A percentile compares a stretch with the other conserved stretches of the same genome.
phyloP scores from a whole-genome alignment of 2,797 vertebrate species.

The Platyrinchus mystaceus region DNA sequence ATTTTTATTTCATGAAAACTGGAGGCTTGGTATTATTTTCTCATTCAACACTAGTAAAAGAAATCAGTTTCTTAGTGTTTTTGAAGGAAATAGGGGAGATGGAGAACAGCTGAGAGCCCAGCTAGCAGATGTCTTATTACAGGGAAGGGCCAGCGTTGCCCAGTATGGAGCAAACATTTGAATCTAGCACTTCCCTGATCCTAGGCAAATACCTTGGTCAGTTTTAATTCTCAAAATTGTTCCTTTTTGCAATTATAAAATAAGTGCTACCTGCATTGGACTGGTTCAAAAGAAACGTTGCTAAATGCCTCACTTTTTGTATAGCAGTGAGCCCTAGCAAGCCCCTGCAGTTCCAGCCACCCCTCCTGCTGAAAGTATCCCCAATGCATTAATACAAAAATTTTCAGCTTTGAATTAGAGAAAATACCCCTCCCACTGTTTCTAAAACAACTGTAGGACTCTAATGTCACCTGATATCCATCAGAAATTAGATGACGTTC shows the following conservation, averaged over 20 bases:
- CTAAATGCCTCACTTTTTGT: neutral
- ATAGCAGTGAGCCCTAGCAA: neutral
- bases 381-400: neutral
- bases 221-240: neutral
- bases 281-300: neutral
- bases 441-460: neutral
- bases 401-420: neutral
- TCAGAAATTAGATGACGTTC: conserved; percentile 29
- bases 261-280: neutral
- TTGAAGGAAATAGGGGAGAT: neutral
- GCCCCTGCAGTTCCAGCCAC: neutral
- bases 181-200: neutral
- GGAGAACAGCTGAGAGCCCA: neutral
- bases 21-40: neutral
- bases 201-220: neutral
- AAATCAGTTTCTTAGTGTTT: neutral
- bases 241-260: neutral
- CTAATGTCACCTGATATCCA: neutral
- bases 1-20: neutral
- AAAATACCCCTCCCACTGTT: neutral
- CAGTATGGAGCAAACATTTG: neutral
- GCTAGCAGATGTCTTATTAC: neutral
- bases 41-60: neutral
- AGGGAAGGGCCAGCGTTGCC: fast-evolving
- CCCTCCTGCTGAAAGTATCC: neutral